Percentiles rank a stretch among this genome's conserved stretches.
Conservation (phyloP, 2,113 vertebrate genomes). For the Cyanocitta stelleri region DNA sequence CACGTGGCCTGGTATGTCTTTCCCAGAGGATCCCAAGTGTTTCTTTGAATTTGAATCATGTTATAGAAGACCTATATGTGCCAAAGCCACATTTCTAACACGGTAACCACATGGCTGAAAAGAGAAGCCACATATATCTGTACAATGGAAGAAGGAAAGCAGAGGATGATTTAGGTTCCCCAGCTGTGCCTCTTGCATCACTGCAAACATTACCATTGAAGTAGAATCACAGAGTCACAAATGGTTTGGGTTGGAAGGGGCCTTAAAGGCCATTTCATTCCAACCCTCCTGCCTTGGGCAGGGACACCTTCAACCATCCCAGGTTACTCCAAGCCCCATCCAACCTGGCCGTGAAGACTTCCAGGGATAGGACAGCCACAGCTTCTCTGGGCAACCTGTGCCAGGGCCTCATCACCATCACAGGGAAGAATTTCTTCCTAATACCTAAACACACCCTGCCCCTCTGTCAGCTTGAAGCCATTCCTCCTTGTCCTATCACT, state of each 20-base stretch:
- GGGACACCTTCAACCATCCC: not conserved
- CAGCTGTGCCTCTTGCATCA: not conserved
- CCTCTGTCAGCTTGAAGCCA: not conserved
- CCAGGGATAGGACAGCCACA: not conserved
- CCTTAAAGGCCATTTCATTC: too few relatives aligned
- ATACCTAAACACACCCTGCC: not conserved
- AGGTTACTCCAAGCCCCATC: fast-evolving
- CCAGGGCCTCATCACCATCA: not conserved
- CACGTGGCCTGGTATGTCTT: fast-evolving
- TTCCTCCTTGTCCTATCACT: not conserved
- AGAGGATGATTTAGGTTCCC: not conserved
- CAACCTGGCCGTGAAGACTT: not conserved
- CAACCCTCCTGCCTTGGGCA: not conserved
- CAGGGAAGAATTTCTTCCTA: not conserved
- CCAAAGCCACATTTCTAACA: not conserved
- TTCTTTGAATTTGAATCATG: not conserved
- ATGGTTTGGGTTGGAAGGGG: not conserved
- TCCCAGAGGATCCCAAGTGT: not conserved
- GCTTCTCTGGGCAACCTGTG: not conserved
- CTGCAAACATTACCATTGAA: not conserved
- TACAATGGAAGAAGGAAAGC: not conserved
- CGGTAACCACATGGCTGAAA: not conserved
- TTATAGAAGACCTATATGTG: not conserved
- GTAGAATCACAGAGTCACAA: not conserved
- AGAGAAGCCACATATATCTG: not conserved